Evolutionary conservation across 2,797 vertebrate species (phyloP), one percentile per base, ranked within the genome.

Genomic region (Macropodus opercularis): DNA sequence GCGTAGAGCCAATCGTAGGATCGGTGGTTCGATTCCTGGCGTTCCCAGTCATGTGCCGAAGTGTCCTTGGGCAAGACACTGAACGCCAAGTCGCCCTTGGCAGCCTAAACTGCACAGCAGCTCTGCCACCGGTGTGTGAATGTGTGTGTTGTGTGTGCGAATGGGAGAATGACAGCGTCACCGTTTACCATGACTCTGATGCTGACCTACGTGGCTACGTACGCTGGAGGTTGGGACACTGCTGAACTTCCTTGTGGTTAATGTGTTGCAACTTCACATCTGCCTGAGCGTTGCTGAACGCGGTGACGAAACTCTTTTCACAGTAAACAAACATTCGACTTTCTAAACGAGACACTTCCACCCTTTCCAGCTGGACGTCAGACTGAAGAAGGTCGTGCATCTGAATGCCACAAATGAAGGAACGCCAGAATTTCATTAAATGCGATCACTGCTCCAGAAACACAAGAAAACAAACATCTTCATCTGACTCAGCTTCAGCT

Each of bases 401-500:
- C 22, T 39, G 35, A 44, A 23, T 27, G 42, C 46, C 0, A 10
- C 14, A 60, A 72, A 64, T 47, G 41, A 64, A 17, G 23, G 63
- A 15, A 55, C 65, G 21, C 63, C 22, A 52, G 50, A 46, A n/a
- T 69, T 67, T 77, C 56, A 72, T 59, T 61, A 67, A 76, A 73
- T 64, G 29, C 54, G 63, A 77, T 63, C 72, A 69, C 56, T 57
- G 63, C 61, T 61, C 69, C 50, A 43, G 55, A 15, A 14, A 23
- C 49, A 41, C 74, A 84, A 83, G 60, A 80, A 61, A 76, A 56
- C 18, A 8, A 57, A 43, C 59, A 77, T 81, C 75, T 69, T 77
- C 63, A 58, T 58, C 31, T 69, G 36, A 79, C 68, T 76, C 64
- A 51, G 48, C 58, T 51, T 42, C 62, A 66, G 73, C 48, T 40